Base-by-base conservation (phyloP, 2,888 invertebrate genomes). In the Melieria omissa region DNA sequence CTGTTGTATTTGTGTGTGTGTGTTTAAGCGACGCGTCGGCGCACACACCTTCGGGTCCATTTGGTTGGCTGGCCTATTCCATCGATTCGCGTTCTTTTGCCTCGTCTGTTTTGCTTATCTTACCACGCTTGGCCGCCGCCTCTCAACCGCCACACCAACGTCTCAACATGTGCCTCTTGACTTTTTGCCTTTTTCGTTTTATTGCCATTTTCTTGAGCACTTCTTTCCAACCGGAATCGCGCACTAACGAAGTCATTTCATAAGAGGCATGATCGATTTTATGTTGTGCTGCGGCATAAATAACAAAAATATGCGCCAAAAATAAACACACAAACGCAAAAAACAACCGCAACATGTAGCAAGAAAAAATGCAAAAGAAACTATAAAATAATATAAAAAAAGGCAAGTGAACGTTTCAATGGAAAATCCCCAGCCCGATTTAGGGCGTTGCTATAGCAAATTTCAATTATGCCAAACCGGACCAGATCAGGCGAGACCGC, bases 381-480 rank as follows among this genome's bases (percentile, higher is more conserved):
- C 49, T 52, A 47, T 29, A 57, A 47, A 66, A 41, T 7, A 46
- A 46, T 8, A 10, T 29, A 45, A 58, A 58, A 66, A 58, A 47
- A 57, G 49, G 5, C 44, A 41, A 54, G 9, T 10, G 14, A 58
- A 45, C 70, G 74, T 66, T 70, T 71, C 72, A 74, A 72, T 76
- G 77, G 77, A 77, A 77, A 77, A 74, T 76, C 75, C 72, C 77
- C 74, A 76, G 75, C 45, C 45, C 61, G 61, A 52, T 60, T 67
- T 60, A 67, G 47, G 60, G 60, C 67, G 49, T 9, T 47, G 47
- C 46, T 61, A 7, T 5, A 52, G 29, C 44, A 45, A 61, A 16
- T 46, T 58, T 47, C 16, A 58, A 58, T 41, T 58, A 29, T 29
- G 29, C 29, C 29, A 29, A 29, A 29, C 29, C 29, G 29, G 29